Conservation (phyloP, 2,888 invertebrate species). For the Caenorhabditis doughertyi region DNA sequence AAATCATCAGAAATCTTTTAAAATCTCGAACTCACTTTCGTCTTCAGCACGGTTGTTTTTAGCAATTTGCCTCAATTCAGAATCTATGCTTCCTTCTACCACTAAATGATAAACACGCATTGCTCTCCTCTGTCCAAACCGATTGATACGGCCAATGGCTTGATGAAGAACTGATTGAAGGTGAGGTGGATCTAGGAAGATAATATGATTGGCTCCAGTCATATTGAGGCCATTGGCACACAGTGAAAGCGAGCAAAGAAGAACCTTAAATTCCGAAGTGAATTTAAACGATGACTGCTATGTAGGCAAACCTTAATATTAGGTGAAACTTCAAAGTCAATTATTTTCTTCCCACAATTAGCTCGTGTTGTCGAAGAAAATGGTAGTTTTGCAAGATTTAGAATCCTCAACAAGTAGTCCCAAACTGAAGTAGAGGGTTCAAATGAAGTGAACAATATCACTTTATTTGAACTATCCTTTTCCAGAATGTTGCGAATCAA, state of each 20-base stretch:
- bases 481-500: slow-evolving; percentile 15
- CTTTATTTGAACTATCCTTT: slow-evolving; percentile 13
- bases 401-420: slow-evolving; percentile 26
- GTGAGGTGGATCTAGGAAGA: slow-evolving; percentile 88
- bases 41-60: neutral
- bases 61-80: slow-evolving; percentile 47
- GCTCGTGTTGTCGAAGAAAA: neutral
- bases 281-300: neutral
- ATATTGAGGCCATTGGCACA: slow-evolving; percentile 90
- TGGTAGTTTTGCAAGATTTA: slow-evolving; percentile 25
- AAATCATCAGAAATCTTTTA: neutral
- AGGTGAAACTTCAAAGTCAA: slow-evolving; percentile 29
- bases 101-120: slow-evolving; percentile 89
- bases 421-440: slow-evolving; percentile 20
- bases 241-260: slow-evolving; percentile 87
- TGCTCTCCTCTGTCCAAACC: slow-evolving; percentile 89
- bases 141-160: slow-evolving; percentile 89
- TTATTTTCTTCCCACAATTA: slow-evolving; percentile 24
- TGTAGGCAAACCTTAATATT: slow-evolving; percentile 6
- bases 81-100: slow-evolving; percentile 87
- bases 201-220: slow-evolving; percentile 89
- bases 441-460: slow-evolving; percentile 51
- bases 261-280: slow-evolving; percentile 82
- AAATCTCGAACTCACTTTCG: slow-evolving; percentile 27
- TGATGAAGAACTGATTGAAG: slow-evolving; percentile 87